Conservation (phyloP, 2,888 invertebrate species). For the Ochropleura leucogaster region DNA sequence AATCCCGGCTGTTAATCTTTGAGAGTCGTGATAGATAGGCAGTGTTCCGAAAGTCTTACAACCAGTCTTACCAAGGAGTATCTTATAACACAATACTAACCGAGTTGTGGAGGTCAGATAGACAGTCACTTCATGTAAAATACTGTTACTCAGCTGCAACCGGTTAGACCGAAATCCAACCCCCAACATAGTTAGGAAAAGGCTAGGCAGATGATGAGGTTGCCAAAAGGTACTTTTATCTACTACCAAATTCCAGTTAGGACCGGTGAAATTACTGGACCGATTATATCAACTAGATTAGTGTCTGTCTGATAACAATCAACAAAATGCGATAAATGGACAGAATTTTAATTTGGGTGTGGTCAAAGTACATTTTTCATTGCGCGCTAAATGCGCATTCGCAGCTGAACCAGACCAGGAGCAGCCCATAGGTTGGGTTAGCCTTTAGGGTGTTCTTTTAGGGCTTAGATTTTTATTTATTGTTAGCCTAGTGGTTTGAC, state of each 20-base stretch:
- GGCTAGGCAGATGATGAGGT: not conserved
- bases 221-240: not conserved
- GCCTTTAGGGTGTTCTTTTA: not conserved
- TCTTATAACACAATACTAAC: too few relatives aligned
- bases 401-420: not conserved
- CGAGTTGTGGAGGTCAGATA: too few relatives aligned
- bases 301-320: constrained; percentile 11
- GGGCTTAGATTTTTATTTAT: not conserved
- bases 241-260: not conserved
- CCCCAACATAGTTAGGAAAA: too few relatives aligned
- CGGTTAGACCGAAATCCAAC: too few relatives aligned
- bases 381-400: not conserved
- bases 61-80: too few relatives aligned
- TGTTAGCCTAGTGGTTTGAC: too few relatives aligned
- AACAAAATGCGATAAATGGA: constrained; percentile 10
- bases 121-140: too few relatives aligned
- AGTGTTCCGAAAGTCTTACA: too few relatives aligned
- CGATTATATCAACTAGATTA: constrained; percentile 2
- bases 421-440: not conserved
- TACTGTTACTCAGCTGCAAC: too few relatives aligned
- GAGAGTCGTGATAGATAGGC: too few relatives aligned
- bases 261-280: not conserved
- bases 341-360: constrained; percentile 13
- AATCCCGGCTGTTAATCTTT: too few relatives aligned
- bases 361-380: not conserved